Base-by-base conservation (phyloP, 2,888 invertebrate species). In the Cremastinae sp. region DNA sequence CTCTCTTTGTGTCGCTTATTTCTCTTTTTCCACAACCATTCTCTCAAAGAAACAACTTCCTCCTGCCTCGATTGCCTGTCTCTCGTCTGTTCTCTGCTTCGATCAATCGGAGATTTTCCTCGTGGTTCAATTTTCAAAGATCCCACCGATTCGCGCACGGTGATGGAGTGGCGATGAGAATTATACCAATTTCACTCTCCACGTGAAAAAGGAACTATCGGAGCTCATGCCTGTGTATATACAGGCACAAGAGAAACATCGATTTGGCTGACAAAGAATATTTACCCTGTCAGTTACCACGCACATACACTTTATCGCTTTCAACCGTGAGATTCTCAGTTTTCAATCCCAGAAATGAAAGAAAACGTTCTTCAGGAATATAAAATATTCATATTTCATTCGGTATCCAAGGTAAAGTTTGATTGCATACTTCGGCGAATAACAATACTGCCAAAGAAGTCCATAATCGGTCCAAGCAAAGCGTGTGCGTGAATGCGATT, bases 41-140 rank as follows among this genome's bases (percentile, higher is more conserved):
- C n/a, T n/a, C n/a, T n/a, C n/a, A 70, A 73, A 74, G 70, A 68
- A 64, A 59, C 64, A 34, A 43, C 34, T 69, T 65, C 56, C 58
- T 69, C 45, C 62, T 38, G 38, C 58, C 56, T 59, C 53, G 49
- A 59, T 64, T 56, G 58, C 41, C 58, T 49, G 47, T 51, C 59
- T 56, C 47, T 61, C 54, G 59, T 43, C 58, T n/a, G n/a, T 66
- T 47, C 16, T 38, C 41, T 66, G 49, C 61, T 68, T 71, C 64
- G 49, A 74, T 70, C 64, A 71, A 47, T 59, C 66, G 68, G 43
- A 64, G 74, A n/a, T n/a, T 73, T 71, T 73, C 58, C 66, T 58
- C 49, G 51, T 53, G 58, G 43, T 53, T 65, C 54, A 65, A 66
- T 70, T 61, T 77, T 54, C 59, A 61, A 71, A 72, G 36, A 34